Evolutionary conservation across 1,140 invertebrate genomes (phyloP).

Genomic region (Papilio polytes): DNA sequence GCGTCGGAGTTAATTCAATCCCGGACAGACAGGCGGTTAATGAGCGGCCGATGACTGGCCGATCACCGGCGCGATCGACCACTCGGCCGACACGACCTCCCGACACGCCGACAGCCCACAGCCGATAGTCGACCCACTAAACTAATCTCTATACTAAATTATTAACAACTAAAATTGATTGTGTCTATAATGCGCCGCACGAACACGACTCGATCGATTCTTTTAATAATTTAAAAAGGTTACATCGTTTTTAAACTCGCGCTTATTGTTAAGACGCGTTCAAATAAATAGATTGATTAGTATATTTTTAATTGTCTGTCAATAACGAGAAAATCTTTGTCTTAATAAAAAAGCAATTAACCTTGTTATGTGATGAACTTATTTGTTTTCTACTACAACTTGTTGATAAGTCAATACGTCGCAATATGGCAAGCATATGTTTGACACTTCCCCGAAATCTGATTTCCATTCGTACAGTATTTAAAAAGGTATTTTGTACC

Average conservation of each 20-base stretch:
- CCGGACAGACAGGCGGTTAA: constrained; percentile 62
- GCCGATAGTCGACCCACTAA: constrained; percentile 49
- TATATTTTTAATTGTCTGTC: constrained; percentile 20
- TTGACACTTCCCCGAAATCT: constrained; percentile 35
- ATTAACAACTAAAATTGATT: constrained; percentile 43
- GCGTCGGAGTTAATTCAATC: constrained; percentile 69
- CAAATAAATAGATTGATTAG: constrained; percentile 36
- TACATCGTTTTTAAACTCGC: constrained; percentile 32
- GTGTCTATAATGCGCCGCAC: constrained; percentile 26
- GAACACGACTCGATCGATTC: constrained; percentile 31
- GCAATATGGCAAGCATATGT: constrained; percentile 27
- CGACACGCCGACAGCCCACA: constrained; percentile 2
- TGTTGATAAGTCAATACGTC: not conserved
- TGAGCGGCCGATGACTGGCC: constrained; percentile 68
- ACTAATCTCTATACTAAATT: constrained; percentile 50
- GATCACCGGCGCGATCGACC: constrained; percentile 51
- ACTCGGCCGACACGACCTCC: constrained; percentile 47
- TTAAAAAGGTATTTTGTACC: constrained; percentile 34
- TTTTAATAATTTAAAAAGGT: constrained; percentile 40
- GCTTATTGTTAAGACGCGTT: constrained; percentile 32
- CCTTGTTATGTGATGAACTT: not conserved
- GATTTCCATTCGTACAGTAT: constrained; percentile 27
- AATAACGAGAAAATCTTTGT: not conserved
- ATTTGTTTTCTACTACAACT: constrained; percentile 2
- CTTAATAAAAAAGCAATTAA: not conserved